These are phyloP conservation scores for Merodon equestris DNA, from an alignment of 2,888 invertebrate species.

Conservation along the genomic window DNA sequence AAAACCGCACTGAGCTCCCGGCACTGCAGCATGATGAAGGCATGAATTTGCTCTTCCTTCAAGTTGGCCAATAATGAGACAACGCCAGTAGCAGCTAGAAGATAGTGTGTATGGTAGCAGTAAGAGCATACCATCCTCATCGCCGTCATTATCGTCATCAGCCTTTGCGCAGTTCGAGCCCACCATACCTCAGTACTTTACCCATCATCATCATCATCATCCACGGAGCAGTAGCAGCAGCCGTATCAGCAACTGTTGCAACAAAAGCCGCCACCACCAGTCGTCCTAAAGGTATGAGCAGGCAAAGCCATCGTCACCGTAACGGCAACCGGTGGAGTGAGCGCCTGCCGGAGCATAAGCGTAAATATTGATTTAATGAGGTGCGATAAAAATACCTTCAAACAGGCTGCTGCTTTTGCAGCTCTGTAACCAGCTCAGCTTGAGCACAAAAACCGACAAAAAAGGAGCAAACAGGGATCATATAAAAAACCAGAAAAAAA, in stretches of 20 bases:
- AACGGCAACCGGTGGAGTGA: constrained; percentile 23
- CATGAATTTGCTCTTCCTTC: constrained; percentile 62
- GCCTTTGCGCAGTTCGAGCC: constrained; percentile 34
- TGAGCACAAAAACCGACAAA: too few species aligned
- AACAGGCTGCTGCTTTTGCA: constrained; percentile 38
- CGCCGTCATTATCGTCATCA: constrained; percentile 54
- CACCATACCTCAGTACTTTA: constrained; percentile 9
- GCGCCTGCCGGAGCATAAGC: constrained; percentile 69
- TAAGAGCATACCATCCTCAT: constrained; percentile 42
- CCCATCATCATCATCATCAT: too few species aligned
- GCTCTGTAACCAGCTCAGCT: constrained; percentile 1
- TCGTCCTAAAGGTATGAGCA: neutral
- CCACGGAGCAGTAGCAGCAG: too few species aligned
- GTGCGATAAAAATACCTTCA: constrained; percentile 73
- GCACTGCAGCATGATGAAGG: constrained; percentile 44
- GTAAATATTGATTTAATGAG: constrained; percentile 75
- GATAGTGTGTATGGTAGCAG: constrained; percentile 45
- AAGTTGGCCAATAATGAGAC: constrained; percentile 64
- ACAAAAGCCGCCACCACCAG: neutral
- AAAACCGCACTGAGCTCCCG: constrained; percentile 26
- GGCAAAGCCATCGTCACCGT: too few species aligned
- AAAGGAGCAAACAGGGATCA: neutral
- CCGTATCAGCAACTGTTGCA: constrained; percentile 33
- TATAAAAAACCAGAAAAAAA: neutral
- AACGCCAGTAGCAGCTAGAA: constrained; percentile 58